Conservation (phyloP, 2,797 vertebrate species). For the Pseudomugil gertrudae region DNA sequence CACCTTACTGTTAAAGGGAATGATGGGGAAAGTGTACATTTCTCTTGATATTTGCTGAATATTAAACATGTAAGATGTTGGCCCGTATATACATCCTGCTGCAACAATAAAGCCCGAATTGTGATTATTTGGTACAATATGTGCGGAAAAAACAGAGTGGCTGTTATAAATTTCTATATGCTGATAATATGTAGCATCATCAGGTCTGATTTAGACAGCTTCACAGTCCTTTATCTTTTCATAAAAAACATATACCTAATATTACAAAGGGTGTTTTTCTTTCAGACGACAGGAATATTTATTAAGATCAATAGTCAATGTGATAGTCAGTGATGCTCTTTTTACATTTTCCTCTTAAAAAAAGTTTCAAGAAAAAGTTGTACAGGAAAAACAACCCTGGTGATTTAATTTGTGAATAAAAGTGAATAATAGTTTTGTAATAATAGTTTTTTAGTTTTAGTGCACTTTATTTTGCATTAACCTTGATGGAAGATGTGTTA, state of each 20-base stretch:
- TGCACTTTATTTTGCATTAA: too few species aligned
- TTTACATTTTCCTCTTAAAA: background rate
- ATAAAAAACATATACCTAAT: conserved; percentile 1
- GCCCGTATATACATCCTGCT: background rate
- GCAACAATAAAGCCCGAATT: conserved; percentile 23
- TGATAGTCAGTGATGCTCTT: background rate
- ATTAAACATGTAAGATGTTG: conserved; percentile 11
- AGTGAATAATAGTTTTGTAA: background rate
- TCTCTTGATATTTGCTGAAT: too few species aligned
- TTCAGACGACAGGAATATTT: conserved; percentile 1
- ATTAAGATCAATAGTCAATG: too few species aligned
- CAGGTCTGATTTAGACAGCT: conserved; percentile 8
- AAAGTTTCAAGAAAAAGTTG: background rate
- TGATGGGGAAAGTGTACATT: background rate
- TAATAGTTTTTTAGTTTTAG: too few species aligned
- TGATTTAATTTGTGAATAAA: background rate
- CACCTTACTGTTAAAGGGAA: background rate
- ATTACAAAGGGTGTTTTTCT: background rate
- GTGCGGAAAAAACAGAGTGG: conserved; percentile 28
- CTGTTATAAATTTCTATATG: conserved; percentile 33
- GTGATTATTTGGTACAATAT: conserved; percentile 43
- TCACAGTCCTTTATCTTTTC: background rate
- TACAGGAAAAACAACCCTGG: background rate
- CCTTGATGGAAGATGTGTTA: background rate
- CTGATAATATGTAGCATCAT: conserved; percentile 6